phyloP scores from a whole-genome alignment of 2,797 vertebrate genomes.

The Tamandua tetradactyla region DNA sequence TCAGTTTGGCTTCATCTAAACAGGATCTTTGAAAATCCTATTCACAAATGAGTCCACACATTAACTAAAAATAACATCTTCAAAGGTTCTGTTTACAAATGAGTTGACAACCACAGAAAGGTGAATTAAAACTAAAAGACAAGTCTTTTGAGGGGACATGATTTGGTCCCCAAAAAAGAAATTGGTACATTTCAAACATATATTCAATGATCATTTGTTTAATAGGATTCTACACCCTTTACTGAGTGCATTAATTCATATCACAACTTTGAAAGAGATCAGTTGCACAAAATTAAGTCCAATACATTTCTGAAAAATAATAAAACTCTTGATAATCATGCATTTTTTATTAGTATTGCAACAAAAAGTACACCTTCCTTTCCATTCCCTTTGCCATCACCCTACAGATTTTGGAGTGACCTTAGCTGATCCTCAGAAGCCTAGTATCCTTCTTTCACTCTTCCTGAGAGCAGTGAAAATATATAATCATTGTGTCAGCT shows the following conservation, averaged over 20 bases:
- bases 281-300: neutral
- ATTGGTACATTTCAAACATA: constrained; percentile 21
- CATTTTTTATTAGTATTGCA: neutral
- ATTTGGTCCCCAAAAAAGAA: neutral
- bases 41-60: too few relatives aligned
- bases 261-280: neutral
- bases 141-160: too few relatives aligned
- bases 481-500: neutral
- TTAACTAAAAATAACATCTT: too few relatives aligned
- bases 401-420: neutral
- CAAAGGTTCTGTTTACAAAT: too few relatives aligned
- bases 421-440: neutral
- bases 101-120: too few relatives aligned
- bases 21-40: too few relatives aligned
- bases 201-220: constrained; percentile 24
- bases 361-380: neutral
- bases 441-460: neutral
- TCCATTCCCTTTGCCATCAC: neutral
- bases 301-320: neutral
- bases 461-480: neutral
- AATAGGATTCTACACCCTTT: neutral
- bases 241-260: neutral
- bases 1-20: too few relatives aligned
- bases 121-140: too few relatives aligned
- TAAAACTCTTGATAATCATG: neutral